A percentile compares a stretch with the other conserved stretches of the same genome.
These are phyloP conservation scores for Amphiura filiformis DNA, from an alignment of 35 echinoderm and acorn worm genomes.

Conservation along the genomic window DNA sequence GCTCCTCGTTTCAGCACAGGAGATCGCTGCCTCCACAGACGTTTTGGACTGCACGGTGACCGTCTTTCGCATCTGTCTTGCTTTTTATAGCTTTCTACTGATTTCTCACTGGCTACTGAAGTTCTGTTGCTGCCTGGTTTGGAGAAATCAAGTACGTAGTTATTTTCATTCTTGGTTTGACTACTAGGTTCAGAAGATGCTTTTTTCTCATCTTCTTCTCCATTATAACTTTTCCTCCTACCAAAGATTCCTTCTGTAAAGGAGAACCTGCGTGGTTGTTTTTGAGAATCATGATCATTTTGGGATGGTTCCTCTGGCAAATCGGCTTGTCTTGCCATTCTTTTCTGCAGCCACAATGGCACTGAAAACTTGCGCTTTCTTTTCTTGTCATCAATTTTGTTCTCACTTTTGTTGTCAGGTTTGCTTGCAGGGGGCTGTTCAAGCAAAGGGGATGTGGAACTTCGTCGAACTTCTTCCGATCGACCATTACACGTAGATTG, in stretches of 20 bases:
- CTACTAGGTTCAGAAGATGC: not conserved
- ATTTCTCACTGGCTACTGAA: not conserved
- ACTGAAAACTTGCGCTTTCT: conserved; percentile 26
- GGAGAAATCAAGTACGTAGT: not conserved
- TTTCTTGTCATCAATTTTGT: not conserved
- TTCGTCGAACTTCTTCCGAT: conserved; percentile 40
- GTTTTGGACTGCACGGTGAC: not conserved
- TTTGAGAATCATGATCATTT: not conserved
- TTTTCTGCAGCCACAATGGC: not conserved
- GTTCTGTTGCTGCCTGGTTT: not conserved
- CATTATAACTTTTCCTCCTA: not conserved
- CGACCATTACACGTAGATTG: not conserved
- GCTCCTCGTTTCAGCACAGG: not conserved
- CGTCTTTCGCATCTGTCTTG: not conserved
- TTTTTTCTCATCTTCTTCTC: conserved; percentile 10
- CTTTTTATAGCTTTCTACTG: not conserved
- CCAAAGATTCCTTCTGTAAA: not conserved
- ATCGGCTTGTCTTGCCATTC: not conserved
- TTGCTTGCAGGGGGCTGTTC: conserved; percentile 4
- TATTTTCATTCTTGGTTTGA: not conserved
- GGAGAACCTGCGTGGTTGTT: conserved; percentile 6
- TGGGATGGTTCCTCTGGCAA: not conserved
- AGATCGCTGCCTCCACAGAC: not conserved
- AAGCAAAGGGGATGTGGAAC: conserved; percentile 54
- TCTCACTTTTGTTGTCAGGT: not conserved